phyloP scores from a whole-genome alignment of 1,140 invertebrate genomes.

The Triops cancriformis region DNA sequence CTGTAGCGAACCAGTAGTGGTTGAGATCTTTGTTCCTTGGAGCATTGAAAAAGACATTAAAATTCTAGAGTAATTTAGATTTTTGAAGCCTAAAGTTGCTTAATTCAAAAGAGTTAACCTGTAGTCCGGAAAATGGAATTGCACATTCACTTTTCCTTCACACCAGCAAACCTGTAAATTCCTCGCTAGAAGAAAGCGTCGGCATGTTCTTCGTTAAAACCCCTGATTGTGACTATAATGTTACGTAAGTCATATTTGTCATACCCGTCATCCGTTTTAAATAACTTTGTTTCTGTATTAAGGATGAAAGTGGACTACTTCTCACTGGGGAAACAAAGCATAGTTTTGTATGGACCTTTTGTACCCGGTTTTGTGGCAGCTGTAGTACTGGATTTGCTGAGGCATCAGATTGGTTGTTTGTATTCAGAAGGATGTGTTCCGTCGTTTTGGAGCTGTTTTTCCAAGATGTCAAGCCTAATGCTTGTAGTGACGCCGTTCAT shows the following conservation, averaged over 20 bases:
- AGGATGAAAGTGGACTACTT: background rate
- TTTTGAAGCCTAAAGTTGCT: background rate
- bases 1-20: background rate
- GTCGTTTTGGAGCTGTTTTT: background rate
- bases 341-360: background rate
- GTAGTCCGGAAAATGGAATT: background rate
- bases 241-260: background rate
- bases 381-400: background rate
- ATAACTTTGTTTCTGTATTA: background rate
- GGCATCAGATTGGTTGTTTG: background rate
- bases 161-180: background rate
- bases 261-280: background rate
- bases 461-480: background rate
- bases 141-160: background rate
- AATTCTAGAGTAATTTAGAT: background rate
- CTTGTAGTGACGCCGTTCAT: background rate
- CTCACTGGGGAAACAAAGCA: background rate
- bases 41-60: background rate
- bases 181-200: background rate
- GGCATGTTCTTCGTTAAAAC: background rate
- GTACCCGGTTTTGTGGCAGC: background rate
- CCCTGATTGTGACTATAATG: background rate
- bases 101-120: background rate
- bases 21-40: background rate
- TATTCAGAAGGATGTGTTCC: background rate